phyloP scores from a whole-genome alignment of 2,888 invertebrate genomes.

The Platycheirus rosarum region DNA sequence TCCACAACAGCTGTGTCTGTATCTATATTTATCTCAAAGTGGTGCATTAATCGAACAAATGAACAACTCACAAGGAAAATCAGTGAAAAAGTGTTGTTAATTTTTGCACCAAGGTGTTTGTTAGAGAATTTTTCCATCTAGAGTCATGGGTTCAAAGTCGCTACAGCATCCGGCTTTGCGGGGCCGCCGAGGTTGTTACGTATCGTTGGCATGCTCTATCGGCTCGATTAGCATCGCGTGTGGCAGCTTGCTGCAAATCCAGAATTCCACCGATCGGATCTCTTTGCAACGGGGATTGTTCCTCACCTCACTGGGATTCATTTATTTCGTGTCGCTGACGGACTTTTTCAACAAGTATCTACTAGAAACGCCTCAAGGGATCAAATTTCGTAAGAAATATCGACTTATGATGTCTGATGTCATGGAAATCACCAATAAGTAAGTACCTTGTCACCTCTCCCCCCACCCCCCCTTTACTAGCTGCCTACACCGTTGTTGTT shows the following conservation, averaged over 20 bases:
- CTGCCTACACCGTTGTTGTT: neutral
- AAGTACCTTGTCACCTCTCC: conserved; percentile 73
- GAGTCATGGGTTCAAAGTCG: conserved; percentile 65
- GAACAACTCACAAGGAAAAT: neutral
- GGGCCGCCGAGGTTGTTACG: conserved; percentile 79
- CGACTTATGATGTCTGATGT: conserved; percentile 87
- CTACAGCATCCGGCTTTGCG: conserved; percentile 75
- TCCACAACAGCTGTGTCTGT: conserved; percentile 19
- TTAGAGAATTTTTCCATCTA: conserved; percentile 23
- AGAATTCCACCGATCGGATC: conserved; percentile 84
- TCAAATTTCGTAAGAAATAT: conserved; percentile 86
- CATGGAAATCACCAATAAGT: conserved; percentile 90
- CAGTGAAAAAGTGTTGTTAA: neutral
- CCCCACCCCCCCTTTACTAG: neutral
- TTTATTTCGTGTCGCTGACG: conserved; percentile 87
- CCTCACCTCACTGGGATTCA: conserved; percentile 86
- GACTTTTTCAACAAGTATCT: conserved; percentile 86
- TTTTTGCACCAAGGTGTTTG: conserved; percentile 2
- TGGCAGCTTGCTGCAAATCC: conserved; percentile 81
- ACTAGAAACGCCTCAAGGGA: conserved; percentile 85
- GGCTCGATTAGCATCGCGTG: conserved; percentile 82
- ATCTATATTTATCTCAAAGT: conserved; percentile 6
- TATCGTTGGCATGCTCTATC: conserved; percentile 82
- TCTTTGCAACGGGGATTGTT: conserved; percentile 85
- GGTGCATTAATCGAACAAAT: conserved; percentile 14